phyloP scores from a whole-genome alignment of 2,113 vertebrate species.

The Numida meleagris region DNA sequence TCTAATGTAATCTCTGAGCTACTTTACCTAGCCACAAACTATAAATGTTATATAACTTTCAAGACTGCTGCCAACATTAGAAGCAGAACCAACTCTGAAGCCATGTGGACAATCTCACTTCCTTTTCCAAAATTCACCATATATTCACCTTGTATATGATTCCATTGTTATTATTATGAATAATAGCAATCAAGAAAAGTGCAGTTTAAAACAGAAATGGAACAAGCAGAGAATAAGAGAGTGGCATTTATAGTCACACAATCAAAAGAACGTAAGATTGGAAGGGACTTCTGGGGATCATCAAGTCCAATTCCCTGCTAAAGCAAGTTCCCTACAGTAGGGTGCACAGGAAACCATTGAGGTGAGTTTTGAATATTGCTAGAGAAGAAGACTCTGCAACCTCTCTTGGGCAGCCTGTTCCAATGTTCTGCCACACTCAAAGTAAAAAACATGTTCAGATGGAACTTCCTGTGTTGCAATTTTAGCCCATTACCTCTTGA shows the following conservation, averaged over 20 bases:
- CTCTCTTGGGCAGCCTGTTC: too few species aligned
- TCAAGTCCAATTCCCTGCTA: too few species aligned
- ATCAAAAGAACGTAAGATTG: too few species aligned
- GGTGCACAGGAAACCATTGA: too few species aligned
- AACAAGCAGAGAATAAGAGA: neutral
- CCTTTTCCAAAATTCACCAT: neutral
- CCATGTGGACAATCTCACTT: neutral
- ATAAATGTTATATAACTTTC: neutral
- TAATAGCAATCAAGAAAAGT: neutral
- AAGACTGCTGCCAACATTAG: neutral
- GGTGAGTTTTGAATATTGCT: too few species aligned
- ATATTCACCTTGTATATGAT: rapidly evolving
- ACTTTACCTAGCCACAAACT: neutral
- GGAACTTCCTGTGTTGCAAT: too few species aligned
- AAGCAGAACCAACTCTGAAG: neutral
- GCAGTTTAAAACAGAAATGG: neutral
- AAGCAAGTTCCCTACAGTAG: too few species aligned
- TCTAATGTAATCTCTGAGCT: neutral
- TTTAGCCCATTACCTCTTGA: too few species aligned
- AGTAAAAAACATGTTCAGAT: too few species aligned
- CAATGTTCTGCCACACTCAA: too few species aligned
- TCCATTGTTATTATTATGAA: neutral
- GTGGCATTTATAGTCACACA: neutral
- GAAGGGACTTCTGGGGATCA: too few species aligned
- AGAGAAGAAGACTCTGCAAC: too few species aligned